Conservation (phyloP, 2,113 vertebrate species). For the Passer domesticus region DNA sequence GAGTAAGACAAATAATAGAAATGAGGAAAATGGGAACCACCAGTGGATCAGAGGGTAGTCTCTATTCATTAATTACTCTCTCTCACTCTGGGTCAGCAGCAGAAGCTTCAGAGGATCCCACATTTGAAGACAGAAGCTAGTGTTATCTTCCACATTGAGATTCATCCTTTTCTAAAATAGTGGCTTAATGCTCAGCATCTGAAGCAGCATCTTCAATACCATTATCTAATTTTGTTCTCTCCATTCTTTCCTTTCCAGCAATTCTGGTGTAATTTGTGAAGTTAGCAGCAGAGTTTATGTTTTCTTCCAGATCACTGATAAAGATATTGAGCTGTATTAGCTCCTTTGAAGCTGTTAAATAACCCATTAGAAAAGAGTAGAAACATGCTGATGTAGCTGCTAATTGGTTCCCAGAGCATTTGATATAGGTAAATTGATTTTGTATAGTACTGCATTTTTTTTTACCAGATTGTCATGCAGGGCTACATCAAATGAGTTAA, state of each 20-base stretch:
- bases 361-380: slow-evolving; percentile 1
- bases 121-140: background rate
- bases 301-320: slow-evolving; percentile 51
- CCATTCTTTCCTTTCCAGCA: background rate
- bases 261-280: slow-evolving; percentile 1
- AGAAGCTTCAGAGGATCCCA: background rate
- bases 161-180: background rate
- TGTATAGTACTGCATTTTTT: background rate
- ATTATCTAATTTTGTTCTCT: background rate
- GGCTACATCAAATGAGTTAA: background rate
- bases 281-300: background rate
- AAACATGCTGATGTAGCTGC: slow-evolving; percentile 11
- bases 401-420: slow-evolving; percentile 25
- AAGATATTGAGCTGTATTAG: background rate
- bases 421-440: slow-evolving; percentile 45
- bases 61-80: background rate
- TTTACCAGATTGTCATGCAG: slow-evolving; percentile 1
- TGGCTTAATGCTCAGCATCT: background rate
- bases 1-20: background rate
- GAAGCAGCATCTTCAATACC: background rate
- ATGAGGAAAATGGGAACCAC: background rate
- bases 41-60: background rate
- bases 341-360: slow-evolving; percentile 27
- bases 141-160: background rate
- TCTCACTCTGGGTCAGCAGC: background rate